Percentiles rank a stretch among this genome's conserved stretches.
phyloP scores from a whole-genome alignment of 2,888 invertebrate genomes.

The Xanthorhoe spadicearia region DNA sequence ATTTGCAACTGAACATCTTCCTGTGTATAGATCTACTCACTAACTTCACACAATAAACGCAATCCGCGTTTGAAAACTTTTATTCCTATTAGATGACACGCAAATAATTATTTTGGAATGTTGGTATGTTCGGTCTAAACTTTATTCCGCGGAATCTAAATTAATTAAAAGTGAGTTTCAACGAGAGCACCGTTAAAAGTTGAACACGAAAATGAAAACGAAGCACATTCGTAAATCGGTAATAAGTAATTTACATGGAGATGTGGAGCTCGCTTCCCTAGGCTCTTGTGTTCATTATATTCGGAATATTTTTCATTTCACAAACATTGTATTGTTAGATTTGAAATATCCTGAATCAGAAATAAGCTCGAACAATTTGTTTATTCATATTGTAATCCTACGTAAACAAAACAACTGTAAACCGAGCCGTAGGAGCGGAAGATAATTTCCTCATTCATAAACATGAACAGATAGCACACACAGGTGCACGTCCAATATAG shows the following conservation, averaged over 20 bases:
- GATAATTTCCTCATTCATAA: conserved; percentile 46
- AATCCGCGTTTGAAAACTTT: conserved; percentile 37
- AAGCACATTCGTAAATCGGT: conserved; percentile 39
- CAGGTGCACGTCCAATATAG: conserved; percentile 43
- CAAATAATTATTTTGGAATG: conserved; percentile 31
- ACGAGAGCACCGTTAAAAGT: conserved; percentile 34
- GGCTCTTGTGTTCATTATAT: conserved; percentile 13
- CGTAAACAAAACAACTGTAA: conserved; percentile 29
- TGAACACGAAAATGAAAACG: conserved; percentile 28
- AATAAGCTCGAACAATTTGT: conserved; percentile 1
- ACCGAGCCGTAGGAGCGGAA: conserved; percentile 35
- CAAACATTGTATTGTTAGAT: conserved; percentile 4
- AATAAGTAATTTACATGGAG: conserved; percentile 42
- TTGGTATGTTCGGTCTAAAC: conserved; percentile 20
- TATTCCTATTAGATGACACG: conserved; percentile 35
- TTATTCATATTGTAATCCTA: conserved; percentile 19
- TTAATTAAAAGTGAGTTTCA: conserved; percentile 36
- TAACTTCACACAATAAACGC: conserved; percentile 31
- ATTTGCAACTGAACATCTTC: conserved; percentile 20
- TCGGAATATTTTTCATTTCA: conserved; percentile 1
- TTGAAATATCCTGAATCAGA: conserved; percentile 5
- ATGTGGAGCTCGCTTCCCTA: conserved; percentile 31
- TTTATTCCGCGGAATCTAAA: conserved; percentile 23
- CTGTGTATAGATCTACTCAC: conserved; percentile 21
- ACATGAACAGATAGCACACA: conserved; percentile 42